Percentiles rank a stretch among this genome's conserved stretches.
Conservation (phyloP, 2,113 vertebrate genomes). For the Gymnorhina tibicen region DNA sequence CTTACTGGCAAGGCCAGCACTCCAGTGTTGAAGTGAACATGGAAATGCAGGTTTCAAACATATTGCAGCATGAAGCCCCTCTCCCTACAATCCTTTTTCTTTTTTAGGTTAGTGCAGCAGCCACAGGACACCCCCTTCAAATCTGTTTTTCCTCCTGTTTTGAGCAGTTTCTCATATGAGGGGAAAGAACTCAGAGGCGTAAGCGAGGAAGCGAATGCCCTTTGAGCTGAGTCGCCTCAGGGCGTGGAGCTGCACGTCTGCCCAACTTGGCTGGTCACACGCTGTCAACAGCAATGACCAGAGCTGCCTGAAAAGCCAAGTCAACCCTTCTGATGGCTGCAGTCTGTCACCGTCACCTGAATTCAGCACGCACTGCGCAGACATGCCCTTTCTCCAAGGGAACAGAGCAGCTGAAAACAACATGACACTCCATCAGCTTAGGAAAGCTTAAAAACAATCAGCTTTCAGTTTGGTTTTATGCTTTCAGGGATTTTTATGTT, state of each 20-base stretch:
- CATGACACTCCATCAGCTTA: neutral
- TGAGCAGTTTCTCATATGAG: neutral
- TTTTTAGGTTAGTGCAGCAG: neutral
- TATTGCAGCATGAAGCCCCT: neutral
- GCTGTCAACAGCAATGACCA: neutral
- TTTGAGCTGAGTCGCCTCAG: neutral
- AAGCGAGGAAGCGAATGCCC: accelerated
- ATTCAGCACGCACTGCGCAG: neutral
- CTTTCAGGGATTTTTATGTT: neutral
- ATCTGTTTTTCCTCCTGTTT: neutral
- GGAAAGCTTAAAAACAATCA: neutral
- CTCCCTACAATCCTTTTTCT: neutral
- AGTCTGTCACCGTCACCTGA: neutral
- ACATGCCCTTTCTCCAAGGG: constrained; percentile 1
- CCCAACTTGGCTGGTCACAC: neutral
- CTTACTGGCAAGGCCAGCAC: neutral
- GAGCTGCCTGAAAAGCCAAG: neutral
- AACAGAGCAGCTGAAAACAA: constrained; percentile 5
- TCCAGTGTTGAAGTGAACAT: neutral
- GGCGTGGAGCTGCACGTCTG: neutral
- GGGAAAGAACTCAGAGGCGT: neutral
- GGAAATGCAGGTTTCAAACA: neutral
- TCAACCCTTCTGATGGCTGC: neutral
- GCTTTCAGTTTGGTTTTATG: neutral
- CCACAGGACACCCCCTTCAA: neutral